These are phyloP conservation scores for roundworm (Caenorhabditis elegans) DNA, from an alignment of 1,140 invertebrate genomes.

Conservation along the genomic window DNA sequence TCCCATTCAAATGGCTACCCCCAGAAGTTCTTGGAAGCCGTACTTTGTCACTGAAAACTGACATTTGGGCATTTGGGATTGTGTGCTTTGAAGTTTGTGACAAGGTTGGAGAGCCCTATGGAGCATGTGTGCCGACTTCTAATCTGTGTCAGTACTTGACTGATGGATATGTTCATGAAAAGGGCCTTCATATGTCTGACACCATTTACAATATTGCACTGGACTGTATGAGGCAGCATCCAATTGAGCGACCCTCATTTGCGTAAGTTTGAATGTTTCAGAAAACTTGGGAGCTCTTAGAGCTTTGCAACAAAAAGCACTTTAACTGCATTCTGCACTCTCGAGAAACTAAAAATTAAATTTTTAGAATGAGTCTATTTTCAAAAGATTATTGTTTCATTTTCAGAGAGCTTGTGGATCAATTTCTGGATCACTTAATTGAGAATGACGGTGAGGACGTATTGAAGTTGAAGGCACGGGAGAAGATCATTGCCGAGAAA, in stretches of 20 bases:
- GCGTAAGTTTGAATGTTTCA: background rate
- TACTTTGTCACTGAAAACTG: background rate
- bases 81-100: background rate
- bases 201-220: background rate
- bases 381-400: too few species aligned
- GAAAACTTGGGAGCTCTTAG: too few species aligned
- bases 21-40: background rate
- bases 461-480: background rate
- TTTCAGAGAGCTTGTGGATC: background rate
- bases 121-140: background rate
- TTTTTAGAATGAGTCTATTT: too few species aligned
- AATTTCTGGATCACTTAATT: background rate
- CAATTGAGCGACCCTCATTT: background rate
- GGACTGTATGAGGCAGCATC: background rate
- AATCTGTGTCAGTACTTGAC: background rate
- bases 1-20: conserved; percentile 7
- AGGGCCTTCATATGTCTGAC: background rate
- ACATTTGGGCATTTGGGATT: conserved; percentile 8
- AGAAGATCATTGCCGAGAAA: background rate
- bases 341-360: too few species aligned
- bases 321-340: too few species aligned
- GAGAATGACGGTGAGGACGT: background rate
- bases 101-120: background rate
- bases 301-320: too few species aligned
- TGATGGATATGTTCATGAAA: background rate